Conservation (phyloP, 30 jellyfish, hydroid and myxozoan species). For the Chrysaora quinquecirrha region DNA sequence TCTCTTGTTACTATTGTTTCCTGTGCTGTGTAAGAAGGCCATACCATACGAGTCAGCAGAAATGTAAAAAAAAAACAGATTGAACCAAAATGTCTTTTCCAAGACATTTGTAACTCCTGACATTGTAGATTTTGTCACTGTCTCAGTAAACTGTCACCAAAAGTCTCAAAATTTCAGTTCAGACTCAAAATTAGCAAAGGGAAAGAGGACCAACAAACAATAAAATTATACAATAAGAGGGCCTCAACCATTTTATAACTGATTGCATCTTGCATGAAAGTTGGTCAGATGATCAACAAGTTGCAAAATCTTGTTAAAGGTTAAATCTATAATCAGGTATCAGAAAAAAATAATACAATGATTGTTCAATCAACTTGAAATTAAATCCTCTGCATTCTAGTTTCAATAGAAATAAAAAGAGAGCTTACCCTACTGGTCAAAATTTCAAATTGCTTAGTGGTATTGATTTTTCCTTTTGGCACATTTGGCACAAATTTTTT, state of each 20-base stretch:
- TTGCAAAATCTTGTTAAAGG: background rate
- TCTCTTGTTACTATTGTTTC: no score
- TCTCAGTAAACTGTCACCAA: background rate
- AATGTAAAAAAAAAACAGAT: background rate
- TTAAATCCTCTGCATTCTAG: background rate
- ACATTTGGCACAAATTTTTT: no score
- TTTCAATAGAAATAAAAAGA: background rate
- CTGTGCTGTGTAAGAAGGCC: background rate
- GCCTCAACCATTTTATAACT: background rate
- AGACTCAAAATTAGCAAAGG: background rate
- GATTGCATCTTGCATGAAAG: background rate
- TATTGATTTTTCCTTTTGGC: no score
- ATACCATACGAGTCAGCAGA: constrained; percentile 1
- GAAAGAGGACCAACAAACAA: background rate
- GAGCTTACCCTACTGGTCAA: background rate
- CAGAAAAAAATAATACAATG: background rate
- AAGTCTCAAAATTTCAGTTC: background rate
- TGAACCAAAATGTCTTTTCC: background rate
- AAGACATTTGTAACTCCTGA: background rate
- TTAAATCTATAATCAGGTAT: background rate
- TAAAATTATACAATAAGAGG: background rate
- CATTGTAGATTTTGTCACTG: background rate
- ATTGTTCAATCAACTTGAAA: background rate
- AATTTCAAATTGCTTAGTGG: background rate
- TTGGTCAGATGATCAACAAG: background rate